Percentiles rank a stretch among this genome's conserved stretches.
phyloP scores from a whole-genome alignment of 2,797 vertebrate species.

The Cryptoblepharus egeriae region DNA sequence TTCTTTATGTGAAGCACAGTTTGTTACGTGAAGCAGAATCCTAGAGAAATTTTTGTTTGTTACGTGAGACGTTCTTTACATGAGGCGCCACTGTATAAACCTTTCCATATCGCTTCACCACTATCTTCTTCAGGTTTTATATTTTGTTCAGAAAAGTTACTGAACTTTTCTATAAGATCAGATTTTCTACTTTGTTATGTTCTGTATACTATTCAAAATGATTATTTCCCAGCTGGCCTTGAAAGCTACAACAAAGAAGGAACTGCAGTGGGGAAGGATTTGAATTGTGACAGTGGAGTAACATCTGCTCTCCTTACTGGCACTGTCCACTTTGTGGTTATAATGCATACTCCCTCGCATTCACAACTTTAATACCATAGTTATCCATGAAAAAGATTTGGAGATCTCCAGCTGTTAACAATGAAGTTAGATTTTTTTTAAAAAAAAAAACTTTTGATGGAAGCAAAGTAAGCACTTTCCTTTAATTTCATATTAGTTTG shows the following conservation, averaged over 20 bases:
- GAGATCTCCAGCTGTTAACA: constrained; percentile 28
- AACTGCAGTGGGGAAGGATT: background rate
- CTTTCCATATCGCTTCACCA: background rate
- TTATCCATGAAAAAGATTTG: constrained; percentile 11
- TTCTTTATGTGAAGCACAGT: too few species aligned
- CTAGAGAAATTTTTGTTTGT: too few species aligned
- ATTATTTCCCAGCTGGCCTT: constrained; percentile 45
- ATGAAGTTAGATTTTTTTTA: constrained; percentile 35
- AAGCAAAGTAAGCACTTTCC: constrained; percentile 23
- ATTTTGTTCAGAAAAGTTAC: too few species aligned
- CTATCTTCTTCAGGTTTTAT: constrained; percentile 39
- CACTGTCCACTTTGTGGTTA: background rate
- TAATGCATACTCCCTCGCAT: constrained; percentile 13
- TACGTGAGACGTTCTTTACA: too few species aligned
- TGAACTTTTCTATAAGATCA: constrained; percentile 13
- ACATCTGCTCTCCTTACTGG: constrained; percentile 25
- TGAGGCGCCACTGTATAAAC: too few species aligned
- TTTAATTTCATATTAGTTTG: constrained; percentile 46
- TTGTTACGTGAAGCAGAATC: too few species aligned
- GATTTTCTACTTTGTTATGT: background rate
- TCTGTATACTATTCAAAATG: background rate
- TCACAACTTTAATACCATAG: constrained; percentile 19
- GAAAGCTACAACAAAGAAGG: constrained; percentile 29
- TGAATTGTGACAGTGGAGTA: background rate
- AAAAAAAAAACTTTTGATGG: constrained; percentile 28